Base-by-base conservation (phyloP, 2,797 vertebrate species). In the Xyrichtys novacula region DNA sequence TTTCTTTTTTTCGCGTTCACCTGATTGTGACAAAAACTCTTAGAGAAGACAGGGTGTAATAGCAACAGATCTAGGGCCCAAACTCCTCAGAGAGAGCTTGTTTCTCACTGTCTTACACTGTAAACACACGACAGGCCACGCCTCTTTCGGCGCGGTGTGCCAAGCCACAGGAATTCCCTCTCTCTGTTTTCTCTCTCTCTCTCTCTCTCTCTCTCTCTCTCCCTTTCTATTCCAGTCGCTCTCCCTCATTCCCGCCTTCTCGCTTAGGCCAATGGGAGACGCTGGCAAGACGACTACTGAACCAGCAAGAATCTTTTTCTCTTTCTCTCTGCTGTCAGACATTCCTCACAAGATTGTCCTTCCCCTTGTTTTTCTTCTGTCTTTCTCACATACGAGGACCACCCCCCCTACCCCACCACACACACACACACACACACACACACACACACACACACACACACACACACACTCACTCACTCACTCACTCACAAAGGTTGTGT, bases 131-230 rank as follows among this genome's bases (percentile, higher is more conserved):
- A 61, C 75, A 90, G 78, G 78, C 90, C 92, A 89, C 92, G 80
- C 92, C 93, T 89, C 91, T 91, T 80, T 79, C 65, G 44, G 65
- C 80, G 57, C 76, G 29, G 66, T 20, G 49, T 88, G 93, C 92
- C 93, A 94, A 94, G 83, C 92, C 93, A 94, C 93, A 94, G 92
- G 92, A 94, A 94, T 93, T 92, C 89, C 89, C 92, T 90, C 71
- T 80, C 65, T 89, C 54, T 85, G 50, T 84, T 84, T 87, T 83
- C 83, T 88, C 78, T 81, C 70, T 83, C 82, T 89, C 82, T 76
- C 86, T 83, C 60, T 84, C 60, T 69, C 68, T 80, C 86, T 88
- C 81, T 91, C n/a, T n/a, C 82, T 76, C 86, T 83, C 60, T 84
- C 60, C 71, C 68, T 80, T 87, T 88, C 81, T 91, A 82, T 90